Evolutionary conservation across 1,140 invertebrate genomes (phyloP).

Genomic region (Lepidurus apus): DNA sequence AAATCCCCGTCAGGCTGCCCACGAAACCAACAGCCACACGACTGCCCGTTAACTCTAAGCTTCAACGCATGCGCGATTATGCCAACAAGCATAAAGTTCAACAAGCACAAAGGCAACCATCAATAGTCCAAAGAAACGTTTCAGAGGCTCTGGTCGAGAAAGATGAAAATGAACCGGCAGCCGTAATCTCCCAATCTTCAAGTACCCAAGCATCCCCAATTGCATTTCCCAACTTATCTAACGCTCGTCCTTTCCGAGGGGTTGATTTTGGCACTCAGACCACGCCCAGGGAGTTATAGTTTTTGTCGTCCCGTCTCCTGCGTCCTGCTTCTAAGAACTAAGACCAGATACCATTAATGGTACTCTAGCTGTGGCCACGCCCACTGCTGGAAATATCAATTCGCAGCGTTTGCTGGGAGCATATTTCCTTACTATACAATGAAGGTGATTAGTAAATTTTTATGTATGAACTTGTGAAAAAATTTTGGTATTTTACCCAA

Average conservation of each 20-base stretch:
- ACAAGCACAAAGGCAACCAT: no score
- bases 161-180: neutral
- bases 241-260: neutral
- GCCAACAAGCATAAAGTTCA: neutral
- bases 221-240: neutral
- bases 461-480: neutral
- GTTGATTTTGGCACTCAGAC: neutral
- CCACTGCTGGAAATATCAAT: neutral
- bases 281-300: neutral
- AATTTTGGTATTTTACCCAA: neutral
- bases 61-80: neutral
- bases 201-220: neutral
- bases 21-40: neutral
- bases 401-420: neutral
- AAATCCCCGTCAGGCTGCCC: neutral
- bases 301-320: neutral
- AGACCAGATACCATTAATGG: neutral
- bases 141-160: no score
- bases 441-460: neutral
- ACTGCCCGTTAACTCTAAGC: neutral
- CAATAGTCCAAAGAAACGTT: neutral
- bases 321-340: no score
- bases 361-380: neutral
- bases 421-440: neutral
- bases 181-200: neutral